A percentile compares a stretch with the other conserved stretches of the same genome.
These are phyloP conservation scores for Macrosiphum euphorbiae DNA, from an alignment of 2,888 invertebrate genomes.

Conservation along the genomic window DNA sequence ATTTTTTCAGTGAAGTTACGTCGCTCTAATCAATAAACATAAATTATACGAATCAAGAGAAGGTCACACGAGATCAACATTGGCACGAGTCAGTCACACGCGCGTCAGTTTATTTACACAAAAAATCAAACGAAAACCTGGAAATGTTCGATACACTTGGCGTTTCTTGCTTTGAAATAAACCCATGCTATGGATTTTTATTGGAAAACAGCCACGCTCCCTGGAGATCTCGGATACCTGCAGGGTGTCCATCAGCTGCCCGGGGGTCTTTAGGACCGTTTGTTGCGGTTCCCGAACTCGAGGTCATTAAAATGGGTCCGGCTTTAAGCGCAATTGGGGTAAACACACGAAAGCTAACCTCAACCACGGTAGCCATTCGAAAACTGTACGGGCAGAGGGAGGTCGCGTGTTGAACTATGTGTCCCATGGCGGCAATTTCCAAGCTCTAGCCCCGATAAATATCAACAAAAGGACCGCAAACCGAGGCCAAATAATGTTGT, in stretches of 20 bases:
- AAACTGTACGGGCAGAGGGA: slow-evolving; percentile 5
- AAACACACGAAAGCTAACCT: slow-evolving; percentile 55
- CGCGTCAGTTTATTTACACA: slow-evolving; percentile 10
- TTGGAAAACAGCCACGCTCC: neutral
- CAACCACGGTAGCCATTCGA: slow-evolving; percentile 36
- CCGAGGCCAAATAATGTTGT: slow-evolving; percentile 45
- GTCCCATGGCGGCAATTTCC: slow-evolving; percentile 61
- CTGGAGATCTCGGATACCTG: slow-evolving; percentile 45
- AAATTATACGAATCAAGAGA: neutral
- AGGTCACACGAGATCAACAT: neutral
- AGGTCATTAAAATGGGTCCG: slow-evolving; percentile 54
- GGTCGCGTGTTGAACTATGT: slow-evolving; percentile 57
- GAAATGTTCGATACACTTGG: neutral
- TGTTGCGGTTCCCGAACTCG: slow-evolving; percentile 55
- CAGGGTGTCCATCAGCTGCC: slow-evolving; percentile 53
- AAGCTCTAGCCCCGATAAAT: slow-evolving; percentile 55
- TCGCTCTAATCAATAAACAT: slow-evolving; percentile 12
- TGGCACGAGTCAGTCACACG: neutral
- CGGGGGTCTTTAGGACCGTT: slow-evolving; percentile 54
- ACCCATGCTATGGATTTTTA: slow-evolving; percentile 16
- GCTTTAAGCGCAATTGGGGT: slow-evolving; percentile 51
- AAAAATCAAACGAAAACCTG: neutral
- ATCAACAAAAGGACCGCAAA: slow-evolving; percentile 62
- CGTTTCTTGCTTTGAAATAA: slow-evolving; percentile 8
- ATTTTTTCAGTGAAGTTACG: neutral